phyloP scores from a whole-genome alignment of 2,113 vertebrate genomes.

The Polypterus senegalus region DNA sequence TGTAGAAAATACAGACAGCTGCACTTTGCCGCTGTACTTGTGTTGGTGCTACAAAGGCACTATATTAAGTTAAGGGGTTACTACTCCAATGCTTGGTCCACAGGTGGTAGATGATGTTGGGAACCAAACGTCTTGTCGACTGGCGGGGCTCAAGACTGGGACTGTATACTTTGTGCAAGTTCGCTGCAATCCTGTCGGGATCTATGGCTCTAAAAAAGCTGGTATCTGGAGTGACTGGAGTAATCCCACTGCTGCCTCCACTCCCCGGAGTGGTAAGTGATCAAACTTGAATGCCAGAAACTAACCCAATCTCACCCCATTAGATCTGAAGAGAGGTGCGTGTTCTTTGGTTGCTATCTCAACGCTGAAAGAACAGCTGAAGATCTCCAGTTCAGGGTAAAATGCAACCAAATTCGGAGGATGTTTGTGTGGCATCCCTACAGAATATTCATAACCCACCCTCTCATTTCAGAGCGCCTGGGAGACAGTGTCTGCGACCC shows the following conservation, averaged over 20 bases:
- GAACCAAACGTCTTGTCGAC: conserved; percentile 86
- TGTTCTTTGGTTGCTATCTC: not conserved
- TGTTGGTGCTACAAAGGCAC: too few species aligned
- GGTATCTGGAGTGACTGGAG: conserved; percentile 98
- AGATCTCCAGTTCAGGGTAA: too few species aligned
- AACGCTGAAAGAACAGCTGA: not conserved
- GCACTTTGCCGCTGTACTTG: too few species aligned
- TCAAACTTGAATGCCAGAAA: too few species aligned
- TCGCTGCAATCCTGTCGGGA: conserved; percentile 88
- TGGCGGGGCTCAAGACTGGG: conserved; percentile 81
- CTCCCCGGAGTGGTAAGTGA: conserved; percentile 78
- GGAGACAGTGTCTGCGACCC: conserved; percentile 74
- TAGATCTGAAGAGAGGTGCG: not conserved
- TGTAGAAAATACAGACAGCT: too few species aligned
- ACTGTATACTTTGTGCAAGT: conserved; percentile 96
- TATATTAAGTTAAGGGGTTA: too few species aligned
- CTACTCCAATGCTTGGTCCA: not conserved
- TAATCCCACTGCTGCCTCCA: conserved; percentile 86
- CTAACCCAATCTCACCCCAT: not conserved
- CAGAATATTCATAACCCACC: too few species aligned
- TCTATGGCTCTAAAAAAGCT: conserved; percentile 87
- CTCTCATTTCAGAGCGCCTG: conserved; percentile 41
- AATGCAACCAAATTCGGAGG: too few species aligned
- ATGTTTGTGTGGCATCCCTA: too few species aligned
- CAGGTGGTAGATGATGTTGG: conserved; percentile 91